Conservation (phyloP, 2,888 invertebrate genomes). For the Drosophila kanekoi region DNA sequence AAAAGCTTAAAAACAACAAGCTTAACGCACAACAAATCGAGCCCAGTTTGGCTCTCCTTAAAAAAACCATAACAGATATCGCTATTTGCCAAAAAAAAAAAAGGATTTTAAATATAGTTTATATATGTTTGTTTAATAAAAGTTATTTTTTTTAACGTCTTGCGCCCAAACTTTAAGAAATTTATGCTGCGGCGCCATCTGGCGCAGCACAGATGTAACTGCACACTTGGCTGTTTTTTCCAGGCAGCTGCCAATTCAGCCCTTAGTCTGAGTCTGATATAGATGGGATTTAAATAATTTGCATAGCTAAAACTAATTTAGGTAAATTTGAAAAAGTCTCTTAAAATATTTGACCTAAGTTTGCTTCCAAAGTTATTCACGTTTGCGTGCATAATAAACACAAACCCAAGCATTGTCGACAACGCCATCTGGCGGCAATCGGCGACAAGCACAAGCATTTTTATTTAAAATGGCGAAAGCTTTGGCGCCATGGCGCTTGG, state of each 20-base stretch:
- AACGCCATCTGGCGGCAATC: constrained; percentile 62
- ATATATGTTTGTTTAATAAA: not conserved
- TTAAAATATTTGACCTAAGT: not conserved
- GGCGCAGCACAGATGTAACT: constrained; percentile 30
- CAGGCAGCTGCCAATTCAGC: constrained; percentile 1
- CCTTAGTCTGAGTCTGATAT: not conserved
- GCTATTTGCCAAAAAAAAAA: not conserved
- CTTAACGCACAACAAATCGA: not conserved
- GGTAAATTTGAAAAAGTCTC: not conserved
- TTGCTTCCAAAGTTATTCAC: not conserved
- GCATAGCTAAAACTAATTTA: not conserved
- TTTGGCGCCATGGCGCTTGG: constrained; percentile 72
- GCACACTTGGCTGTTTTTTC: constrained; percentile 8
- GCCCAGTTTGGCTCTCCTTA: not conserved
- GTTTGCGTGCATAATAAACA: constrained; percentile 26
- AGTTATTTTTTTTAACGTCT: not conserved
- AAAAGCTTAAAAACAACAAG: not conserved
- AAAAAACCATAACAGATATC: too few species aligned
- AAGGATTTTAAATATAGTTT: not conserved
- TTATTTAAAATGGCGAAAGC: constrained; percentile 79
- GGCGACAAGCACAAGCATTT: constrained; percentile 60
- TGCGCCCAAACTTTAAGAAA: constrained; percentile 18
- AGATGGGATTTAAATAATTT: too few species aligned
- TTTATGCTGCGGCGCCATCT: constrained; percentile 48
- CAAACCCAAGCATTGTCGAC: constrained; percentile 1